phyloP scores from a whole-genome alignment of 1,140 invertebrate species.

The Heliconius himera region DNA sequence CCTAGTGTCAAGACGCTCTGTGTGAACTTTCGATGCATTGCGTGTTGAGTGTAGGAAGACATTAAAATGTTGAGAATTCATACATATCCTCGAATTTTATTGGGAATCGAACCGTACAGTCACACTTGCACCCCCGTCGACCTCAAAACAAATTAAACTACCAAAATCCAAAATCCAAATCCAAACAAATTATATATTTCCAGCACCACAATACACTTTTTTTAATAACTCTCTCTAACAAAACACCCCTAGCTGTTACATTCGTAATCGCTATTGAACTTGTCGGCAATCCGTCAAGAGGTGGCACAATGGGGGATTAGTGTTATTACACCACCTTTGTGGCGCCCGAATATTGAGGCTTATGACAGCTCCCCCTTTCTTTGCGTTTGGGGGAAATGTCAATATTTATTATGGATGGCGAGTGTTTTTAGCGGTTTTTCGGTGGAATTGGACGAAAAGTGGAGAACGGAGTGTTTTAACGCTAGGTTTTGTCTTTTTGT shows the following conservation, averaged over 20 bases:
- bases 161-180: slow-evolving; percentile 39
- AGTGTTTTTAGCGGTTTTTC: neutral
- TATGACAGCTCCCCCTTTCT: slow-evolving; percentile 65
- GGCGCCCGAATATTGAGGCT: slow-evolving; percentile 74
- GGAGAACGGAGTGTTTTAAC: neutral
- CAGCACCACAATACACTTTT: slow-evolving; percentile 55
- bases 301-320: slow-evolving; percentile 79
- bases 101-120: too few relatives aligned
- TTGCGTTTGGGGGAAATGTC: slow-evolving; percentile 21
- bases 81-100: too few relatives aligned
- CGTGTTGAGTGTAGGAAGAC: too few relatives aligned
- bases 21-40: too few relatives aligned
- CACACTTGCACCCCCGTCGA: too few relatives aligned
- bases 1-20: too few relatives aligned
- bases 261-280: slow-evolving; percentile 71
- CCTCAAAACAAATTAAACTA: slow-evolving; percentile 14
- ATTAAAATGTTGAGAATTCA: too few relatives aligned
- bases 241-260: slow-evolving; percentile 63
- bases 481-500: neutral
- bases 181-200: slow-evolving; percentile 70
- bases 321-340: slow-evolving; percentile 79
- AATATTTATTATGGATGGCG: slow-evolving; percentile 21
- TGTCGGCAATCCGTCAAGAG: slow-evolving; percentile 74
- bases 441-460: neutral
- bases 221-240: slow-evolving; percentile 63